A percentile compares a stretch with the other conserved stretches of the same genome.
Conservation (phyloP, 2,888 invertebrate genomes). For the Drosophila niveifrons region DNA sequence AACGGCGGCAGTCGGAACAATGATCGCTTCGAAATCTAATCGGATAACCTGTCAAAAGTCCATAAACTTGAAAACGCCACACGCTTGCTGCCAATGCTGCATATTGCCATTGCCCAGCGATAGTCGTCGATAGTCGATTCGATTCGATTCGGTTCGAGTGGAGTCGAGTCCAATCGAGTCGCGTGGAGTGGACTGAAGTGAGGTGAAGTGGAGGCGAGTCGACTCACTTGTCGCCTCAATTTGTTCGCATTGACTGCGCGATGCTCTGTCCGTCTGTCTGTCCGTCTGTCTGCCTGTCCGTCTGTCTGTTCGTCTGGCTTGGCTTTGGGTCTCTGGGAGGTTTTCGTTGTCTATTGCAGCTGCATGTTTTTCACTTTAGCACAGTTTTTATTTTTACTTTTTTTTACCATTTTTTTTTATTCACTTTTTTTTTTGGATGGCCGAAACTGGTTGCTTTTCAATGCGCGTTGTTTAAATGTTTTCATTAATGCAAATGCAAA, state of each 20-base stretch:
- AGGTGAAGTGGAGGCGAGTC: no score
- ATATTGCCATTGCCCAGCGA: constrained; percentile 24
- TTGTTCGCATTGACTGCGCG: no score
- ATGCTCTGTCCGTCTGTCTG: neutral
- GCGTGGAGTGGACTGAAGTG: neutral
- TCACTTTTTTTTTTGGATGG: constrained; percentile 14
- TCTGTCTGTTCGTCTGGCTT: neutral
- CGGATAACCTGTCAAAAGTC: constrained; percentile 46
- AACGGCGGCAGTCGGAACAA: constrained; percentile 13
- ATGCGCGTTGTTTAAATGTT: constrained; percentile 51
- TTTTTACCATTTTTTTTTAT: neutral
- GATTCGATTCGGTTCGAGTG: neutral
- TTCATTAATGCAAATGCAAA: constrained; percentile 57
- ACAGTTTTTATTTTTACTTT: constrained; percentile 34
- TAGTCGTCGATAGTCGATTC: neutral
- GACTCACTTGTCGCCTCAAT: no score
- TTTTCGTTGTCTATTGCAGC: constrained; percentile 32
- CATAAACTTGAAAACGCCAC: constrained; percentile 54
- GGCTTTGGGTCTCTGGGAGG: neutral
- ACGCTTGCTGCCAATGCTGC: constrained; percentile 5
- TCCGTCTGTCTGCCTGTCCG: neutral
- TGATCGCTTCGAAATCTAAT: constrained; percentile 40
- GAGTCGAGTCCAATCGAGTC: neutral
- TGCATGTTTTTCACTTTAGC: constrained; percentile 57
- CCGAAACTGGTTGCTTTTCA: constrained; percentile 55